Percentiles rank a stretch among this genome's conserved stretches.
phyloP scores from a whole-genome alignment of 2,113 vertebrate genomes.

The Isichthys henryi region DNA sequence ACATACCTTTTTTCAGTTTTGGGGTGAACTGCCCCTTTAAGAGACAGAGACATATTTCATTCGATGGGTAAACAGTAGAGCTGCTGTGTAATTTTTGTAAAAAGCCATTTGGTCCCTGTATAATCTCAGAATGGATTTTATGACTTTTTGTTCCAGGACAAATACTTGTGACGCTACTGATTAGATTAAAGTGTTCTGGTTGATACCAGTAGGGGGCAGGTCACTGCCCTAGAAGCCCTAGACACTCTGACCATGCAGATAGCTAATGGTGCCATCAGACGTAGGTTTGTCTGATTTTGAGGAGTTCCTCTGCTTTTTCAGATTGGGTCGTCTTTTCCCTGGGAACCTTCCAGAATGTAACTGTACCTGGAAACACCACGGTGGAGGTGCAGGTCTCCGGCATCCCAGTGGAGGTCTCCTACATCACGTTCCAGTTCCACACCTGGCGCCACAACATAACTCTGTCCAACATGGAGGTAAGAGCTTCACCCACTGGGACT shows the following conservation, averaged over 20 bases:
- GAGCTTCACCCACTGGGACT: constrained; percentile 3
- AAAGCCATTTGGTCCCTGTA: not conserved
- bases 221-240: not conserved
- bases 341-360: constrained; percentile 75
- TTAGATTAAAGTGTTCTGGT: not conserved
- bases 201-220: not conserved
- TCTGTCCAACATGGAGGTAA: constrained; percentile 75
- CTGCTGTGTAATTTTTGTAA: not conserved
- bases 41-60: not conserved
- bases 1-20: not conserved
- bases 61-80: not conserved
- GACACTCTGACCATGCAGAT: not conserved
- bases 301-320: constrained; percentile 38
- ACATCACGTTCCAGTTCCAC: constrained; percentile 81
- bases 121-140: not conserved
- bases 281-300: not conserved
- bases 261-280: not conserved
- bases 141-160: not conserved
- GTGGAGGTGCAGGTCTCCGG: constrained; percentile 68
- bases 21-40: not conserved
- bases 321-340: constrained; percentile 75
- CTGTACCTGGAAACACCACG: constrained; percentile 60
- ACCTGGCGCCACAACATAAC: constrained; percentile 71
- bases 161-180: not conserved
- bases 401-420: constrained; percentile 67